Evolutionary conservation across 2,888 invertebrate genomes (phyloP), one percentile per base, ranked within the genome.

Genomic region (Dromius quadrimaculatus): DNA sequence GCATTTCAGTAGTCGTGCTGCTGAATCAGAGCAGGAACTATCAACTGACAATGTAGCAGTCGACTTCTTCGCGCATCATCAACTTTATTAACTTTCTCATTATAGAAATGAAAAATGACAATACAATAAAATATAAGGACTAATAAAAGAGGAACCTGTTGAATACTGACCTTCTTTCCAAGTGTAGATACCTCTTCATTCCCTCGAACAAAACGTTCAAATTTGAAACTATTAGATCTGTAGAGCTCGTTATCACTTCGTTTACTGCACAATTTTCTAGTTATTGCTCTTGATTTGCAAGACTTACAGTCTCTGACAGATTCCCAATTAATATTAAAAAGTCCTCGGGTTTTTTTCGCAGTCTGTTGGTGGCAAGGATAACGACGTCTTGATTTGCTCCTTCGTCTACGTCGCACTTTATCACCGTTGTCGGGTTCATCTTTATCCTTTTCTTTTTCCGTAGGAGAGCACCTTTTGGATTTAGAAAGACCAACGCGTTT

Each of bases 211-310:
- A 93, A 93, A 69, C 92, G 85, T 84, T 93, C 93, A 81, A 93
- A 93, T 84, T 93, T 93, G 85, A 93, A 93, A 83, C 93, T 93
- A 82, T 93, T 93, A 75, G 93, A 93, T 76, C 93, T 88, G 79
- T 93, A 93, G 71, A 93, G 87, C 83, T 93, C 92, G 86, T 93
- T 93, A 85, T 93, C 93, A 70, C 90, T 86, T 70, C 89, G 86
- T 74, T 90, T 89, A 74, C 91, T 88, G 81, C 92, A 92, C 77
- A 93, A 87, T 47, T 92, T 87, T 70, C 91, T 87, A 2, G 92
- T 90, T 74, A 93, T 83, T 2, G 85, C 86, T 38, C 85, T 80
- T 38, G 86, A 86, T 76, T 84, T 84, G 78, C 85, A 85, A 63
- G 85, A 85, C 76, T 84, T 84, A 76, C 85, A 85, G 75, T 86